Conservation (phyloP, 2,888 invertebrate genomes). For the Phlogophora meticulosa region DNA sequence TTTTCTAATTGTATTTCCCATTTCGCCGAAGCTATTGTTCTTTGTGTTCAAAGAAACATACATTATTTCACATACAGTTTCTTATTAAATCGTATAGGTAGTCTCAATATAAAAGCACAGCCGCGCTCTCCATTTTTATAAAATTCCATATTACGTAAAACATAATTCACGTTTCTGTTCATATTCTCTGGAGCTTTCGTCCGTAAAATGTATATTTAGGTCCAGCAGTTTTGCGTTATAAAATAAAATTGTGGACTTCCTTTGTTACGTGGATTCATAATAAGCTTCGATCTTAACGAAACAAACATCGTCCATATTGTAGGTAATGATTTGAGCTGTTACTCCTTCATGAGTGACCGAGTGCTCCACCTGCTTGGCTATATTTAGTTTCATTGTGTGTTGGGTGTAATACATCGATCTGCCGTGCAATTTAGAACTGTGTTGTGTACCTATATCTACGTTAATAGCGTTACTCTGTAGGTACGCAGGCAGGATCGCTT, state of each 20-base stretch:
- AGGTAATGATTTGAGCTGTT: conserved; percentile 72
- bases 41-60: conserved; percentile 18
- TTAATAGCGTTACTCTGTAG: conserved; percentile 44
- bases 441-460: conserved; percentile 58
- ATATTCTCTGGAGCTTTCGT: conserved; percentile 40
- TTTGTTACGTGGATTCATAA: conserved; percentile 53
- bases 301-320: conserved; percentile 62
- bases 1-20: too few species aligned
- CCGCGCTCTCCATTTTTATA: conserved; percentile 32
- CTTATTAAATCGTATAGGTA: conserved; percentile 24
- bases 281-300: conserved; percentile 53
- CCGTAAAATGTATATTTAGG: conserved; percentile 54
- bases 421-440: conserved; percentile 72
- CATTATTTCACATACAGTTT: conserved; percentile 18
- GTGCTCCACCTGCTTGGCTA: conserved; percentile 84
- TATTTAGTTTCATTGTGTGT: conserved; percentile 89
- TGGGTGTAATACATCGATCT: conserved; percentile 83
- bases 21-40: conserved; percentile 6
- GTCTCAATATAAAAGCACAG: conserved; percentile 21
- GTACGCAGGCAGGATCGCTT: conserved; percentile 26
- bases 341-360: conserved; percentile 77
- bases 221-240: conserved; percentile 44
- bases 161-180: conserved; percentile 50
- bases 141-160: conserved; percentile 44
- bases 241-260: conserved; percentile 54